A percentile compares a stretch with the other conserved stretches of the same genome.
These are phyloP conservation scores for Palythoa caribaeorum DNA, from an alignment of 92 coral and sea anemone genomes.

Conservation along the genomic window DNA sequence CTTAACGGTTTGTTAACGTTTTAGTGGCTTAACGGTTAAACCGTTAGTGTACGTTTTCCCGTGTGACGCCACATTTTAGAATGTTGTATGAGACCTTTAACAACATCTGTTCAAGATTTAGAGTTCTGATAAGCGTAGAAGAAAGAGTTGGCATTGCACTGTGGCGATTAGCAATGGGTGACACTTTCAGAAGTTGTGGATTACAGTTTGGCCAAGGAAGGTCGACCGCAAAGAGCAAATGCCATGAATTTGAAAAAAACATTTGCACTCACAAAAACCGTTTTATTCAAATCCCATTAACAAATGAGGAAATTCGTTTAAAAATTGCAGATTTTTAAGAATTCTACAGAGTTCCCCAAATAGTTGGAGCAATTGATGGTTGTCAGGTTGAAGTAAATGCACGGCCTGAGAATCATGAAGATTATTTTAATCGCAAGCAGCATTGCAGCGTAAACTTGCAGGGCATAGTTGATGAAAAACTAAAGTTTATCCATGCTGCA, in stretches of 20 bases:
- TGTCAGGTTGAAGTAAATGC: conserved; percentile 59
- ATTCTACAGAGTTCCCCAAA: conserved; percentile 52
- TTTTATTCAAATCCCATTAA: neutral
- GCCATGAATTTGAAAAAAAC: neutral
- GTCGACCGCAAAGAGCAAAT: conserved; percentile 47
- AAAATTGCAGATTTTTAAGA: conserved; percentile 47
- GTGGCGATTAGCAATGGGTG: conserved; percentile 52
- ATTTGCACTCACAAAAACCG: neutral
- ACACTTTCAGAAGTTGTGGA: conserved; percentile 54
- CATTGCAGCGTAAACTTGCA: conserved; percentile 41
- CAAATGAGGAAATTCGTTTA: neutral
- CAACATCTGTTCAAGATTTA: conserved; percentile 37
- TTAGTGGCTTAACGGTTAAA: no score
- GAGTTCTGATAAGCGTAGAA: conserved; percentile 61
- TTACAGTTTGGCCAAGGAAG: conserved; percentile 15
- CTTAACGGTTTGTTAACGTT: no score
- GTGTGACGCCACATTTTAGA: conserved; percentile 24
- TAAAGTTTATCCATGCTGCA: conserved; percentile 51
- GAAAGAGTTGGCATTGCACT: conserved; percentile 52
- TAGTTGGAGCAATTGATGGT: conserved; percentile 59
- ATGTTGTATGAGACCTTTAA: conserved; percentile 9
- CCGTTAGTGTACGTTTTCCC: no score
- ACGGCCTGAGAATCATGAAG: conserved; percentile 55
- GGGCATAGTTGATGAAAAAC: conserved; percentile 38
- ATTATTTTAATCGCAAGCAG: conserved; percentile 62